Conservation (phyloP, 2,113 vertebrate species). For the Herpetotheres cachinnans region DNA sequence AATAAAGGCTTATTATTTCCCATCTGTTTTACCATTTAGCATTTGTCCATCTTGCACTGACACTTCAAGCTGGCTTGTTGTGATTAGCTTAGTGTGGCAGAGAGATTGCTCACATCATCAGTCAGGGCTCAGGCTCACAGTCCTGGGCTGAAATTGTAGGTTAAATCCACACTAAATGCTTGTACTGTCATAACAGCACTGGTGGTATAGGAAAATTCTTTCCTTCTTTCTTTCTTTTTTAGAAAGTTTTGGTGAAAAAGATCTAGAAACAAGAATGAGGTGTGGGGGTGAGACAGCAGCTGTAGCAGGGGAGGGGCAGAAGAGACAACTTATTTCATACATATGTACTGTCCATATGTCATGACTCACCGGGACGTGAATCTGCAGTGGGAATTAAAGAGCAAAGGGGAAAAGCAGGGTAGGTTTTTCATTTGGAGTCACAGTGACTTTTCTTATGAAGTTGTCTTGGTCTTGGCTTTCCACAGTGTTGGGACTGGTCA, state of each 20-base stretch:
- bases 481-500: not conserved
- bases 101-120: not conserved
- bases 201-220: not conserved
- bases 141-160: not conserved
- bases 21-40: conserved; percentile 57
- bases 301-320: not conserved
- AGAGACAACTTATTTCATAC: conserved; percentile 12
- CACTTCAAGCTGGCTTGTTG: conserved; percentile 39
- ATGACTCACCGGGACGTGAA: not conserved
- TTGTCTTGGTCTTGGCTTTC: not conserved
- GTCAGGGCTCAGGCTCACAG: not conserved
- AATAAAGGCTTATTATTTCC: conserved; percentile 40
- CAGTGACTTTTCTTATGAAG: not conserved
- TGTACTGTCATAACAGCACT: not conserved
- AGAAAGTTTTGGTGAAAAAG: not conserved
- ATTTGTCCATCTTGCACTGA: conserved; percentile 46
- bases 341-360: conserved; percentile 13
- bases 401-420: not conserved
- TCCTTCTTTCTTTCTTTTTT: not conserved
- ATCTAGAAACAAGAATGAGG: not conserved
- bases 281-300: conserved; percentile 1
- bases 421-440: not conserved
- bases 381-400: conserved; percentile 6
- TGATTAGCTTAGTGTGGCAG: conserved; percentile 15
- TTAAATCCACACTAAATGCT: not conserved